Conservation (phyloP, 2,797 vertebrate genomes). For the Catamblyrhynchus diadema region DNA sequence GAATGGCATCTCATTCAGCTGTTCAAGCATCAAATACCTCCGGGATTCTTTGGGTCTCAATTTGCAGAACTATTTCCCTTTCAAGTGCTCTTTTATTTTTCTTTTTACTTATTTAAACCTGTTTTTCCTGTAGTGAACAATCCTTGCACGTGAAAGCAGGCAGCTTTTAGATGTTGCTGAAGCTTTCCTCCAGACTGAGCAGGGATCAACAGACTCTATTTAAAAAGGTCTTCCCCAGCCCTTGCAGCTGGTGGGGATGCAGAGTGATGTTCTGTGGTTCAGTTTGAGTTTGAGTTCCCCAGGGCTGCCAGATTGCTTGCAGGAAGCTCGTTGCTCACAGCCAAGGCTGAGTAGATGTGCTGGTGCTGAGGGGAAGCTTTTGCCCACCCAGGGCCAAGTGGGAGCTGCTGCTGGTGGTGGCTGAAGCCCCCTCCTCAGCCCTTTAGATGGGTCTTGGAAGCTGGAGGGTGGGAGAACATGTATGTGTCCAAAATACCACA, state of each 20-base stretch:
- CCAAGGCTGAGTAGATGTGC: background rate
- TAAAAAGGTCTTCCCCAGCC: background rate
- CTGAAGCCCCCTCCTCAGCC: background rate
- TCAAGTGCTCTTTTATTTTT: conserved; percentile 13
- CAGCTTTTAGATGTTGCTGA: background rate
- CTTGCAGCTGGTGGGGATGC: background rate
- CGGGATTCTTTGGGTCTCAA: conserved; percentile 29
- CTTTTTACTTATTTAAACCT: conserved; percentile 36
- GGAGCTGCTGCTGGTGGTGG: background rate
- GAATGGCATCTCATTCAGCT: conserved; percentile 50
- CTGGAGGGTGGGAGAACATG: background rate
- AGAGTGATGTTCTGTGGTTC: background rate
- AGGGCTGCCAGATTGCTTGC: rapidly evolving
- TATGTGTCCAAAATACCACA: background rate
- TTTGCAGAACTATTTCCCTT: conserved; percentile 58
- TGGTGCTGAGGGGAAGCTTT: background rate
- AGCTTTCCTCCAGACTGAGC: background rate
- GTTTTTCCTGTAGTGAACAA: conserved; percentile 32
- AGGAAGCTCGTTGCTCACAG: rapidly evolving
- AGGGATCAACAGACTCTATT: background rate
- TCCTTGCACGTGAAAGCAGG: background rate
- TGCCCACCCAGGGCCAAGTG: background rate
- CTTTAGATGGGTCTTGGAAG: rapidly evolving
- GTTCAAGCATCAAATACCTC: conserved; percentile 44
- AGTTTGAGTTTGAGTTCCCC: background rate